These are phyloP conservation scores for Dysmachus trigonus DNA, from an alignment of 2,888 invertebrate species.

Conservation along the genomic window DNA sequence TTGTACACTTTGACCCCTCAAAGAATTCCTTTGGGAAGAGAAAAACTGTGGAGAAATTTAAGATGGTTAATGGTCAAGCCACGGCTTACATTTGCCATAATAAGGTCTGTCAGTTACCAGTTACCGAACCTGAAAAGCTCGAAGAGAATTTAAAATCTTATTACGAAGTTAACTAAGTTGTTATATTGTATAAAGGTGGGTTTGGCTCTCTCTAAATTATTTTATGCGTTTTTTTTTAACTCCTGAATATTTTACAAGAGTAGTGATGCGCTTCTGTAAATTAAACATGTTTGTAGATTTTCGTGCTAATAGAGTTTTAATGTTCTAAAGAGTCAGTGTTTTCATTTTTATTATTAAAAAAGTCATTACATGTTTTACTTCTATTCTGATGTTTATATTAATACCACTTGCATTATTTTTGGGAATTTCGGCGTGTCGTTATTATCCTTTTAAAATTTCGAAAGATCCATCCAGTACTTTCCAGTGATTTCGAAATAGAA, in stretches of 20 bases:
- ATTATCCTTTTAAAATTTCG: no score
- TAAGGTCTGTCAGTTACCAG: constrained; percentile 62
- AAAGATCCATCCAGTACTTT: no score
- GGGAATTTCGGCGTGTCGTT: no score
- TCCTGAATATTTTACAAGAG: background rate
- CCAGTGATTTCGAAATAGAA: no score
- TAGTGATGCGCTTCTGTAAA: background rate
- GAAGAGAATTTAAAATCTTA: constrained; percentile 60
- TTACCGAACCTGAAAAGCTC: constrained; percentile 59
- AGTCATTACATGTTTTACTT: background rate
- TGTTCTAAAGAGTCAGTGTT: background rate
- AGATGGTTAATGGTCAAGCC: constrained; percentile 61
- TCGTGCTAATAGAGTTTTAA: background rate
- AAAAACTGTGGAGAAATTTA: constrained; percentile 60
- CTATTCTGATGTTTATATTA: no score
- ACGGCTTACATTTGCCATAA: constrained; percentile 64
- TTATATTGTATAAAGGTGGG: background rate
- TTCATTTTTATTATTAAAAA: background rate
- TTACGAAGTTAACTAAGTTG: constrained; percentile 51
- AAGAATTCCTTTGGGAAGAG: constrained; percentile 56
- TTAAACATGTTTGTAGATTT: background rate
- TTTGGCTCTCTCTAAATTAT: constrained; percentile 12
- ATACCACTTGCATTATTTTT: no score
- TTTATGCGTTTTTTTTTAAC: constrained; percentile 1
- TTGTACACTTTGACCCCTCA: constrained; percentile 59